These are phyloP conservation scores for Polyommatus icarus DNA, from an alignment of 2,888 invertebrate species.

Conservation along the genomic window DNA sequence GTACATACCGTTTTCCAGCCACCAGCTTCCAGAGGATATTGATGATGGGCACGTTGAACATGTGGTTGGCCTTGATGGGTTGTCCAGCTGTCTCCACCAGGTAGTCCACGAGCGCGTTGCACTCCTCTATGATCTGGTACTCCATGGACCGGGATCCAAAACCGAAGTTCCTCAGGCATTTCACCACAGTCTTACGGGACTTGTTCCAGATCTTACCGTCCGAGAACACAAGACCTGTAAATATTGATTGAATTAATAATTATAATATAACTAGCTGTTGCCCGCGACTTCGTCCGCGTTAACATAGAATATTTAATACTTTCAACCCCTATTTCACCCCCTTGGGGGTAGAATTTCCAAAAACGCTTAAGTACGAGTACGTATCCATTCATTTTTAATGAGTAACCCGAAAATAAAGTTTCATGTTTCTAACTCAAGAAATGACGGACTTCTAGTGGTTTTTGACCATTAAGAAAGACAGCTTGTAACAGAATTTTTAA, in stretches of 20 bases:
- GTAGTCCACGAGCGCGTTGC: conserved; percentile 75
- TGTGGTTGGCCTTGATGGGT: conserved; percentile 75
- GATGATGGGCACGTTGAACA: conserved; percentile 83
- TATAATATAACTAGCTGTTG: too few relatives aligned
- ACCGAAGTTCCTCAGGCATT: conserved; percentile 83
- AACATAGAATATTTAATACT: too few relatives aligned
- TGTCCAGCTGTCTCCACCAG: conserved; percentile 54
- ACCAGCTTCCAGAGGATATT: conserved; percentile 87
- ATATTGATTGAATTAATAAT: neutral
- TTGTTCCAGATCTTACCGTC: conserved; percentile 84
- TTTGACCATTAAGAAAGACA: too few relatives aligned
- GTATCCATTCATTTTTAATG: too few relatives aligned
- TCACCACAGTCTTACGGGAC: conserved; percentile 83
- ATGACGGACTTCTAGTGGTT: too few relatives aligned
- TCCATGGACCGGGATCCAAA: conserved; percentile 83
- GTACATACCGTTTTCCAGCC: conserved; percentile 80
- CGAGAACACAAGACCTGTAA: conserved; percentile 83
- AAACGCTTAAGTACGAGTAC: too few relatives aligned
- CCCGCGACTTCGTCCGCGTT: too few relatives aligned
- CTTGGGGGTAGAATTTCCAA: too few relatives aligned
- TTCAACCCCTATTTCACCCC: too few relatives aligned
- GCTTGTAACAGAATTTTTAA: too few relatives aligned
- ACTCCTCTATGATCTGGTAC: conserved; percentile 81
- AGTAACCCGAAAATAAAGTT: too few relatives aligned
- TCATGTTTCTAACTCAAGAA: too few relatives aligned